Conservation (phyloP, 2,888 invertebrate genomes). For the Choristoneura rosaceana region DNA sequence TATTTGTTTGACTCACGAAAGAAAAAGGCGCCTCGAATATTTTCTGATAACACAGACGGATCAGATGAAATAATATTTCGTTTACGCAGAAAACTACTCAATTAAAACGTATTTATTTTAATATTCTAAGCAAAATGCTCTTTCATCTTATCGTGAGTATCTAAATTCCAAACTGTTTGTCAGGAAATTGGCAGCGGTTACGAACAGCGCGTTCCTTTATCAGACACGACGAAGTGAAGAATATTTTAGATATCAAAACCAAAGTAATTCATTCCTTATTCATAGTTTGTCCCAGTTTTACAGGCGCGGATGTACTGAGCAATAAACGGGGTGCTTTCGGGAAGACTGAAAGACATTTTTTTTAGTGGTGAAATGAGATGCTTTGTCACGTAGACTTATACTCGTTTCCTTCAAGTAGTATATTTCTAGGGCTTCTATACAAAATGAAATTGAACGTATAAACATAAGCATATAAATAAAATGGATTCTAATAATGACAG, state of each 20-base stretch:
- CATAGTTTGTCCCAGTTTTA: slow-evolving; percentile 58
- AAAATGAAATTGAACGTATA: background rate
- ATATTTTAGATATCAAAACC: slow-evolving; percentile 53
- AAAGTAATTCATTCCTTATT: slow-evolving; percentile 61
- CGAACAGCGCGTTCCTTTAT: slow-evolving; percentile 13
- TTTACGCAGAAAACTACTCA: no score
- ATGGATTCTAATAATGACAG: background rate
- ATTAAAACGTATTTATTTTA: no score
- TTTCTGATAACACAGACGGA: no score
- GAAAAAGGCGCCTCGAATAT: no score
- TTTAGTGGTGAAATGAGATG: slow-evolving; percentile 39
- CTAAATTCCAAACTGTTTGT: background rate
- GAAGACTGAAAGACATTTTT: slow-evolving; percentile 20
- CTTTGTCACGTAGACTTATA: slow-evolving; percentile 27
- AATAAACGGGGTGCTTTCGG: slow-evolving; percentile 45
- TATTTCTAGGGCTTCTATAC: background rate
- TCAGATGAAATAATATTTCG: no score
- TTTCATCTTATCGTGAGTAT: background rate
- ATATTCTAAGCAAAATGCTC: background rate
- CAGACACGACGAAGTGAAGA: slow-evolving; percentile 46
- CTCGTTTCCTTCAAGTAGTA: background rate
- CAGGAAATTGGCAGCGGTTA: background rate
- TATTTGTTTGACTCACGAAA: no score
- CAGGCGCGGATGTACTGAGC: slow-evolving; percentile 47
- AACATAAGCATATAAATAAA: background rate